phyloP scores from a whole-genome alignment of 2,888 invertebrate genomes.

The Hirtodrosophila duncani region DNA sequence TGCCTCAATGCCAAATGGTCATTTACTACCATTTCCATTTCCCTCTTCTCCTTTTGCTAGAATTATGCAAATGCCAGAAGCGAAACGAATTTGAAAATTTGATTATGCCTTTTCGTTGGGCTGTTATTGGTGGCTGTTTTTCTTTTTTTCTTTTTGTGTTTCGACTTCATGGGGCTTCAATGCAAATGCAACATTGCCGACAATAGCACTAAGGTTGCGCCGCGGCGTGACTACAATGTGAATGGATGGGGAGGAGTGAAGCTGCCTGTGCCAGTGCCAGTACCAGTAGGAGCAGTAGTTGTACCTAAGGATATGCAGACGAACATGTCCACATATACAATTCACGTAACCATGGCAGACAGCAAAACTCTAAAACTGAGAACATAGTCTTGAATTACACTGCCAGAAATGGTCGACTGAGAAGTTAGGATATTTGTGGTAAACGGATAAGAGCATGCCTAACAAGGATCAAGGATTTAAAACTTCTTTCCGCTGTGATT shows the following conservation, averaged over 20 bases:
- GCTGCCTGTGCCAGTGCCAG: too few relatives aligned
- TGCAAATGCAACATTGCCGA: slow-evolving; percentile 50
- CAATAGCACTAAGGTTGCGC: slow-evolving; percentile 38
- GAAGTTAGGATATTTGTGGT: background rate
- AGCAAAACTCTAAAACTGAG: background rate
- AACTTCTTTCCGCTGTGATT: too few relatives aligned
- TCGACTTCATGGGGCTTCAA: slow-evolving; percentile 10
- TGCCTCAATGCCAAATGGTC: background rate
- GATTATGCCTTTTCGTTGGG: slow-evolving; percentile 36
- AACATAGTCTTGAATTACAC: slow-evolving; percentile 4
- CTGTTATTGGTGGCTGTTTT: slow-evolving; percentile 11
- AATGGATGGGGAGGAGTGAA: slow-evolving; percentile 5
- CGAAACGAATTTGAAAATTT: slow-evolving; percentile 46
- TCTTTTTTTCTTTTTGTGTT: slow-evolving; percentile 1
- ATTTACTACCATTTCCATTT: background rate
- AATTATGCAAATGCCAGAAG: slow-evolving; percentile 52
- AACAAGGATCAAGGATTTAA: background rate
- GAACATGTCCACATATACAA: too few relatives aligned
- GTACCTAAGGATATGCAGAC: too few relatives aligned
- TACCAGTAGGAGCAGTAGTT: too few relatives aligned
- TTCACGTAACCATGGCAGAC: too few relatives aligned
- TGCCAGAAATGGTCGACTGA: slow-evolving; percentile 6
- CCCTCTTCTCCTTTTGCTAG: slow-evolving; percentile 18
- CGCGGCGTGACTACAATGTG: slow-evolving; percentile 44
- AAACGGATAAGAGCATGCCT: background rate